Evolutionary conservation across 92 coral and sea anemone species (phyloP).

Genomic region (Umimayanthus chanpuru): DNA sequence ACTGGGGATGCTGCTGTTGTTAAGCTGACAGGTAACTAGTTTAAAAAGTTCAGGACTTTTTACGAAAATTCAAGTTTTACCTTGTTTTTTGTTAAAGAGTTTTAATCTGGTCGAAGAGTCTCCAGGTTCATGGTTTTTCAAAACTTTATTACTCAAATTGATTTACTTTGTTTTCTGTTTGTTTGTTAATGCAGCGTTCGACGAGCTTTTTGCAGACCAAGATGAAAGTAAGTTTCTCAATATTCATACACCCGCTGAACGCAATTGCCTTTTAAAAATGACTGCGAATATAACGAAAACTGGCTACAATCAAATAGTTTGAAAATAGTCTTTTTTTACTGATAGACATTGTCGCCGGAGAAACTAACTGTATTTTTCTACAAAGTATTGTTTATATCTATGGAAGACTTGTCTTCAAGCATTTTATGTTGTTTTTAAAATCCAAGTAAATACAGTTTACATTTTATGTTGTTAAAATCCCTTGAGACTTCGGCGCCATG

Average conservation of each 20-base stretch:
- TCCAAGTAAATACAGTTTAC: background rate
- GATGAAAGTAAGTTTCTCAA: background rate
- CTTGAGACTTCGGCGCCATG: background rate
- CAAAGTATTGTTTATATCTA: background rate
- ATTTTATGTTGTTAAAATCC: background rate
- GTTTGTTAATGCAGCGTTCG: background rate
- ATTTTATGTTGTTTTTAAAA: too few relatives aligned
- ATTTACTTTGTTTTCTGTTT: background rate
- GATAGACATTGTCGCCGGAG: too few relatives aligned
- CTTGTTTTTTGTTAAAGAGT: too few relatives aligned
- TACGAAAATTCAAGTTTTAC: too few relatives aligned
- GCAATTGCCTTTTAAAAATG: background rate
- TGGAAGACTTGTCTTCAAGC: background rate
- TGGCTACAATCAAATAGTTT: background rate
- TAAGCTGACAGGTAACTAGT: background rate
- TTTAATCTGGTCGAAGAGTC: too few relatives aligned
- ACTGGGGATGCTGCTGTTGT: background rate
- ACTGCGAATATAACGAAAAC: background rate
- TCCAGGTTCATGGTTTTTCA: too few relatives aligned
- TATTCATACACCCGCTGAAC: background rate
- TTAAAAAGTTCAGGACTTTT: too few relatives aligned
- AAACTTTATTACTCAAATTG: too few relatives aligned
- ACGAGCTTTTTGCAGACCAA: background rate
- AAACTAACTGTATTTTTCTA: too few relatives aligned
- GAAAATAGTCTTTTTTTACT: too few relatives aligned